These are phyloP conservation scores for Menura novaehollandiae DNA, from an alignment of 2,113 vertebrate species.

Conservation along the genomic window DNA sequence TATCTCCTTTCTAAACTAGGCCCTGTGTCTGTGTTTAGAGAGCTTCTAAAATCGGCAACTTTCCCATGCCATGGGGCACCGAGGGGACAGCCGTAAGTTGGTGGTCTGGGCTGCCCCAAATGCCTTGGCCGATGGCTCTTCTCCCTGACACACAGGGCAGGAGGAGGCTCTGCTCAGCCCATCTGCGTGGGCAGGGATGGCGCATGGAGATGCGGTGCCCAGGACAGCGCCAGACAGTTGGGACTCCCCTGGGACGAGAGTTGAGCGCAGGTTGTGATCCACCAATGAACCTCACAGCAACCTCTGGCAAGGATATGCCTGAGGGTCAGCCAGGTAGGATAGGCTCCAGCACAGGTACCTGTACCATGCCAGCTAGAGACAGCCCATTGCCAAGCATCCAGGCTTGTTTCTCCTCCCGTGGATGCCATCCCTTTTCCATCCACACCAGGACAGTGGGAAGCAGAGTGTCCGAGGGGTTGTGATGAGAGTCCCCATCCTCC, in stretches of 20 bases:
- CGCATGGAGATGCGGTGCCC: not conserved
- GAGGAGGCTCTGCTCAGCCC: not conserved
- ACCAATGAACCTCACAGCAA: not conserved
- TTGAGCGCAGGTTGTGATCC: not conserved
- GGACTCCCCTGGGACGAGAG: not conserved
- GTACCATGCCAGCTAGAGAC: not conserved
- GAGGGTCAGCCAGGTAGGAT: not conserved
- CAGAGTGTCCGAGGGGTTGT: accelerated
- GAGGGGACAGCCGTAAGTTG: not conserved
- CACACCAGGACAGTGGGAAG: not conserved
- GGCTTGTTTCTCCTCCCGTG: not conserved
- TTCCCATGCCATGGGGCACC: accelerated
- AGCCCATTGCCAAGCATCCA: not conserved
- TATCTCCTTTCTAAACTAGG: not conserved
- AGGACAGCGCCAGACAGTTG: accelerated
- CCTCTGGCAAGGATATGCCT: not conserved
- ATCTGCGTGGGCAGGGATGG: accelerated
- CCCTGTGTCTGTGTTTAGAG: not conserved
- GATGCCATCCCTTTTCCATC: not conserved
- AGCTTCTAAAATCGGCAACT: not conserved
- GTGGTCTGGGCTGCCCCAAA: not conserved
- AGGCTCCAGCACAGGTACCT: not conserved
- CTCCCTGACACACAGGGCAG: not conserved
- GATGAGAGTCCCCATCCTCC: not conserved
- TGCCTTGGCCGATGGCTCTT: accelerated